These are phyloP conservation scores for Podilymbus podiceps DNA, from an alignment of 2,113 vertebrate genomes.

Conservation along the genomic window DNA sequence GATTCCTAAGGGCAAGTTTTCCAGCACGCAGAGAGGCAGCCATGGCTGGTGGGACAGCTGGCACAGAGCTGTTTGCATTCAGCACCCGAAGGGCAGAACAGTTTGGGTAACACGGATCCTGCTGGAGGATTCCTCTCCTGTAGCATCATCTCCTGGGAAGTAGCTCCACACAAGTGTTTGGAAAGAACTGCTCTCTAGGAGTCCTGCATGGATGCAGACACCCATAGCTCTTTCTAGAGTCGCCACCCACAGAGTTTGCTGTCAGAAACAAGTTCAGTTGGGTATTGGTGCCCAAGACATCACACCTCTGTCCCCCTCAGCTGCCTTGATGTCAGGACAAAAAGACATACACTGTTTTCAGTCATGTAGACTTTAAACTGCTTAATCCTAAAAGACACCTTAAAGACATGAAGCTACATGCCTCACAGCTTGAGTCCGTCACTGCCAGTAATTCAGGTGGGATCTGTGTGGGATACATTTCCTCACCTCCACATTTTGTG, in stretches of 20 bases:
- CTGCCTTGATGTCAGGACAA: neutral
- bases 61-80: neutral
- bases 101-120: neutral
- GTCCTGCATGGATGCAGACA: neutral
- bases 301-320: neutral
- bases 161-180: neutral
- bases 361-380: neutral
- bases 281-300: neutral
- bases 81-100: neutral
- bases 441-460: neutral
- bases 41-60: accelerated
- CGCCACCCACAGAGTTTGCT: neutral
- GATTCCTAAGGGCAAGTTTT: neutral
- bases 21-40: neutral
- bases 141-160: neutral
- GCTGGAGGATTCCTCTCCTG: neutral
- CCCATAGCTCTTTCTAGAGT: neutral
- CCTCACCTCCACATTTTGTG: neutral
- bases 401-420: neutral
- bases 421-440: neutral
- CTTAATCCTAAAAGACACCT: neutral
- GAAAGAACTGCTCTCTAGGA: neutral
- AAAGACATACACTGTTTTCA: neutral
- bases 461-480: neutral
- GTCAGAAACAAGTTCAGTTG: neutral